Base-by-base conservation (phyloP, 2,888 invertebrate genomes). In the Campoplex capitator region DNA sequence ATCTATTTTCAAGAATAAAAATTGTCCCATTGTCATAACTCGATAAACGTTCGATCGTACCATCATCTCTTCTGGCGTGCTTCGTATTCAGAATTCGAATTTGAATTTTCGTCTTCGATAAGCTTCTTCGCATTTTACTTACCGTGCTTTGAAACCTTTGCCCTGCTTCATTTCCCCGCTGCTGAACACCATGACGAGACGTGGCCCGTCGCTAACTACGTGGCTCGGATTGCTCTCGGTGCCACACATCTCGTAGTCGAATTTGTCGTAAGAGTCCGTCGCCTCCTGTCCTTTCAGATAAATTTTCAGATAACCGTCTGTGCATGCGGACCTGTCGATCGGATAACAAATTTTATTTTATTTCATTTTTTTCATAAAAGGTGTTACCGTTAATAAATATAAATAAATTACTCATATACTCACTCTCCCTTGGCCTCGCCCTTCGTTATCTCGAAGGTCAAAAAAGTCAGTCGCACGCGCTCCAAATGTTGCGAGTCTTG, bases 401-500 rank as follows among this genome's bases (percentile, higher is more conserved):
- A 38, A 38, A 38, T 38, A 6, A 38, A 45, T 45, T 11, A 45
- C 45, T 45, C 11, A 87, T 48, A 42, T 77, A 96, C 97, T 96
- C 95, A 98, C 98, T 98, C 98, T 95, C 97, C 96, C 86, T 95
- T 95, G 91, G 97, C 96, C 89, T 97, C 96, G 90, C 97, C 97
- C 95, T 97, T 97, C 77, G 98, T 98, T 95, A 99, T 98, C 94
- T 98, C 97, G 95, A 99, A 98, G 94, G 97, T 96, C 89, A 96
- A 96, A 95, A 99, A 99, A 93, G 97, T 97, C 91, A 99, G 95
- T 90, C 97, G 97, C 88, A 99, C 99, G 93, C 99, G 96, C 95
- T 99, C 99, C 94, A 99, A 96, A 95, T 99, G 97, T 95, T 99
- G 98, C 89, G 97, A 97, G 95, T 99, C 99, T 95, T 99, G 98